Conservation (phyloP, 2,888 invertebrate species). For the Meiosimyza decipiens region DNA sequence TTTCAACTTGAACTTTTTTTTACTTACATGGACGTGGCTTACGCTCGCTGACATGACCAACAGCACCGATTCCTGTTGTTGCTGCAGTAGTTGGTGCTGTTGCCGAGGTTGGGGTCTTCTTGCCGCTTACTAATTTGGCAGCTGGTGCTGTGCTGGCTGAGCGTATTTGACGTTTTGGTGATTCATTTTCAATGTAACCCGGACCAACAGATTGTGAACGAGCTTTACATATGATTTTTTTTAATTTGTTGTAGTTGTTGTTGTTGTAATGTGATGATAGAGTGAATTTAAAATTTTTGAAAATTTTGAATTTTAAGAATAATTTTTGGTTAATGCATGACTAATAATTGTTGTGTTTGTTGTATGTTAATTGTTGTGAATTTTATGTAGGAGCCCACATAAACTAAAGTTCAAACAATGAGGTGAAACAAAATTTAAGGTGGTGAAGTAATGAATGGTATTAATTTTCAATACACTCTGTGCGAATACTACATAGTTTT, state of each 20-base stretch:
- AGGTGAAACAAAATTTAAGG: too few species aligned
- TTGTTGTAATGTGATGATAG: slow-evolving; percentile 37
- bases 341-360: too few species aligned
- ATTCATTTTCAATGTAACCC: slow-evolving; percentile 72
- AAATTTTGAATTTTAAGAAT: slow-evolving; percentile 7
- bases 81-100: slow-evolving; percentile 61
- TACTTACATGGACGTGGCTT: slow-evolving; percentile 80
- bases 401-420: too few species aligned
- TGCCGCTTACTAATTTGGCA: slow-evolving; percentile 73
- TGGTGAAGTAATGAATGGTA: too few species aligned
- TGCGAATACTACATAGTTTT: too few species aligned
- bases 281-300: slow-evolving; percentile 28
- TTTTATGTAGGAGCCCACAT: too few species aligned
- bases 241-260: slow-evolving; percentile 41
- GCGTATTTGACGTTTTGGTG: slow-evolving; percentile 81
- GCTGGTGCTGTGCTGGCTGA: slow-evolving; percentile 67
- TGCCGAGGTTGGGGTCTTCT: slow-evolving; percentile 70
- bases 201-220: slow-evolving; percentile 80
- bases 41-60: slow-evolving; percentile 68
- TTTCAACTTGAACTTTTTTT: slow-evolving; percentile 38
- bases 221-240: slow-evolving; percentile 59
- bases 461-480: too few species aligned
- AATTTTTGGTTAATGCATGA: too few species aligned
- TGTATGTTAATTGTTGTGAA: too few species aligned
- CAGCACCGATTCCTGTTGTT: slow-evolving; percentile 34